A percentile compares a stretch with the other conserved stretches of the same genome.
Evolutionary conservation across 2,888 invertebrate genomes (phyloP).

Genomic region (Ochropleura plecta): DNA sequence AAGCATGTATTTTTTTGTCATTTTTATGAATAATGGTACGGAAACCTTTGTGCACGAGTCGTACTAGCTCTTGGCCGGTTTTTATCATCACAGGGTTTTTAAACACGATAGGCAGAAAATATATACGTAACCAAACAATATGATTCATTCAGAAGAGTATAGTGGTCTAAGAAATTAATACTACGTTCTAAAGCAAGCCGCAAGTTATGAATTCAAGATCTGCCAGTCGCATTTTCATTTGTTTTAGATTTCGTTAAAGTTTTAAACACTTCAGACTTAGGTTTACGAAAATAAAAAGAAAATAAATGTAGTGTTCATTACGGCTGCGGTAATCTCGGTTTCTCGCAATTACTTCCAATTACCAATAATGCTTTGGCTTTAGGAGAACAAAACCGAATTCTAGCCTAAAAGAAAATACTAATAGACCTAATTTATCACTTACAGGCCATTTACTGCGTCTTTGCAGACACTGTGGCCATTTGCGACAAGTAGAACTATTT

Average conservation of each 20-base stretch:
- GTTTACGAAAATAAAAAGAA: not conserved
- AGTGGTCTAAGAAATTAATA: not conserved
- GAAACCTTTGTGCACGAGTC: no score
- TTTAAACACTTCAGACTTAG: not conserved
- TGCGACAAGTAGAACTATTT: not conserved
- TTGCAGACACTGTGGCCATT: not conserved
- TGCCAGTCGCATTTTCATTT: not conserved
- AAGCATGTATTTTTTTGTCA: no score
- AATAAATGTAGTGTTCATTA: not conserved
- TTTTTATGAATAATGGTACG: no score
- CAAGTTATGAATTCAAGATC: not conserved
- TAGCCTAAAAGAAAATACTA: constrained; percentile 17
- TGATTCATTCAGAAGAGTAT: not conserved
- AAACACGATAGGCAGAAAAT: no score
- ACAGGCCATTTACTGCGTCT: constrained; percentile 19
- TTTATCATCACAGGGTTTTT: no score
- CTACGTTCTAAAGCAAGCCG: not conserved
- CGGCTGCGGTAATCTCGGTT: not conserved
- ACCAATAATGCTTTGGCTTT: not conserved
- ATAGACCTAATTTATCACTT: constrained; percentile 17
- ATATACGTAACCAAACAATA: no score
- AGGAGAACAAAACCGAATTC: not conserved
- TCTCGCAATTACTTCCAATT: constrained; percentile 8
- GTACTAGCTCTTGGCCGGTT: no score
- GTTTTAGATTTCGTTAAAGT: not conserved